Conservation (phyloP, 2,797 vertebrate genomes). For the Urophycis tenuis region DNA sequence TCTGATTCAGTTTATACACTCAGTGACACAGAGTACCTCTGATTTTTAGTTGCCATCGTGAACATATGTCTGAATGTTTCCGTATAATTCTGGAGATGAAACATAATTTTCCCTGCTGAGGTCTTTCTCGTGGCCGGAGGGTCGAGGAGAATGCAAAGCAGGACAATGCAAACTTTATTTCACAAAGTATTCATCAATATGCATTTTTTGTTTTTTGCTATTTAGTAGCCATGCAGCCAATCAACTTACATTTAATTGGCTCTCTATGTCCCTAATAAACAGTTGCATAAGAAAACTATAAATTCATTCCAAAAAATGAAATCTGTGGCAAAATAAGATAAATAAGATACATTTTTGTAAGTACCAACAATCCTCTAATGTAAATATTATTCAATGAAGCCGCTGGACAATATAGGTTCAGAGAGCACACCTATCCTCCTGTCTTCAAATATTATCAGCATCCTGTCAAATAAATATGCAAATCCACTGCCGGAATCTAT, state of each 20-base stretch:
- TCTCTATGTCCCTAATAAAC: neutral
- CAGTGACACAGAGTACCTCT: no score
- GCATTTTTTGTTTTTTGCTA: neutral
- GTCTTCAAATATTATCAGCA: slow-evolving; percentile 80
- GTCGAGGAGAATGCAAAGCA: neutral
- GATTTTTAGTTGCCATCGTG: no score
- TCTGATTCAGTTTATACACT: no score
- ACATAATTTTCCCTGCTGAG: no score
- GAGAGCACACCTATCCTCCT: slow-evolving; percentile 49
- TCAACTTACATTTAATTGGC: neutral
- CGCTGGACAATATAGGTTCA: slow-evolving; percentile 2
- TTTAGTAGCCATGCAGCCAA: neutral
- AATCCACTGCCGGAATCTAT: slow-evolving; percentile 78
- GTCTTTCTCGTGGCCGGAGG: no score
- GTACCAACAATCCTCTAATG: neutral
- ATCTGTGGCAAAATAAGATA: neutral
- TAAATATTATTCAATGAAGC: neutral
- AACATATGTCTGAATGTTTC: neutral
- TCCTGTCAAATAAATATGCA: slow-evolving; percentile 83
- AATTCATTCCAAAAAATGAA: neutral
- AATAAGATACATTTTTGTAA: neutral
- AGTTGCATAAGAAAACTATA: neutral
- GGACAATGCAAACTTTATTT: neutral
- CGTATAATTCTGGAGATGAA: neutral
- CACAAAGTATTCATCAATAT: neutral